Evolutionary conservation across 2,113 vertebrate genomes (phyloP).

Genomic region (Burhinus oedicnemus): DNA sequence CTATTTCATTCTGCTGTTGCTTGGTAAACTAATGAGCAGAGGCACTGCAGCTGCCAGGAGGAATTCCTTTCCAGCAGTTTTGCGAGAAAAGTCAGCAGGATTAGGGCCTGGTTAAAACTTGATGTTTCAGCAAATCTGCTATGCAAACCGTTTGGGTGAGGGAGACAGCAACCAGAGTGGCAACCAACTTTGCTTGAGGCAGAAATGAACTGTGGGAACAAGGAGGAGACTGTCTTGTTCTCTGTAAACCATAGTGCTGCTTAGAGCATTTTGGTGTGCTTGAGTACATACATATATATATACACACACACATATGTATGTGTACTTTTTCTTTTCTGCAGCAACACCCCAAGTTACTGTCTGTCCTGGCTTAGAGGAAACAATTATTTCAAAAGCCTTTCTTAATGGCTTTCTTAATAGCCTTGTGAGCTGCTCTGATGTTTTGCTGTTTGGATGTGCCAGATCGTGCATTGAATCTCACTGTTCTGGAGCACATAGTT

Average conservation of each 20-base stretch:
- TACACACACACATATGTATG: neutral
- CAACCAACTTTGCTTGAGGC: slow-evolving; percentile 61
- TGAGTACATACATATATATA: neutral
- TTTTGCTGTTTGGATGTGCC: slow-evolving; percentile 12
- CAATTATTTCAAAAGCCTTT: slow-evolving; percentile 40
- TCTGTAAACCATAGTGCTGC: neutral
- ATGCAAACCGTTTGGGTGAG: slow-evolving; percentile 65
- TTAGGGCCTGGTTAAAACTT: slow-evolving; percentile 68
- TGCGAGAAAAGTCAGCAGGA: slow-evolving; percentile 64
- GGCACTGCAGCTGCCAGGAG: slow-evolving; percentile 64
- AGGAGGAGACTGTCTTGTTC: slow-evolving; percentile 45
- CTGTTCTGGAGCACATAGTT: slow-evolving; percentile 16
- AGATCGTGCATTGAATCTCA: neutral
- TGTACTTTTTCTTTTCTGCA: neutral
- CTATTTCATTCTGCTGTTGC: slow-evolving; percentile 28
- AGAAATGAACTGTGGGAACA: slow-evolving; percentile 55
- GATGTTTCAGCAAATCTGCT: slow-evolving; percentile 69
- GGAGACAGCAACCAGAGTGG: slow-evolving; percentile 63
- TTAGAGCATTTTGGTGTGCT: slow-evolving; percentile 16
- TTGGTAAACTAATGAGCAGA: slow-evolving; percentile 43
- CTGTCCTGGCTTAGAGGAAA: slow-evolving; percentile 7
- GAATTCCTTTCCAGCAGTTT: slow-evolving; percentile 71
- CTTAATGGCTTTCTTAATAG: neutral
- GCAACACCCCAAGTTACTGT: neutral
- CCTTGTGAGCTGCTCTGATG: slow-evolving; percentile 8